phyloP scores from a whole-genome alignment of 2,888 invertebrate species.

The Biston stratarius region DNA sequence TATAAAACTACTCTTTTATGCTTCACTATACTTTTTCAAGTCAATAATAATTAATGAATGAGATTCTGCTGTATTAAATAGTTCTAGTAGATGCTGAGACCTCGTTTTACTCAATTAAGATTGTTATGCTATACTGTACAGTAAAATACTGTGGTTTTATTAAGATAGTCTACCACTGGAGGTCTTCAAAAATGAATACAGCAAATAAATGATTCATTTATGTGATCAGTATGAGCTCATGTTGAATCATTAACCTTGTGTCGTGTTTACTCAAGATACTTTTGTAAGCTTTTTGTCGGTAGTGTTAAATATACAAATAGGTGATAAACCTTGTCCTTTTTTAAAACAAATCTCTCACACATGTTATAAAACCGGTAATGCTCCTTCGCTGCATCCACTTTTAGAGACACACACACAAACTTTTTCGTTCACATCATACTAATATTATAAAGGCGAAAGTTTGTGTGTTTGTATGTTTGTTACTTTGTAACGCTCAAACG shows the following conservation, averaged over 20 bases:
- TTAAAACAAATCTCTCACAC: slow-evolving; percentile 9
- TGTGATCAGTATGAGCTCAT: slow-evolving; percentile 52
- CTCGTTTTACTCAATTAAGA: not conserved
- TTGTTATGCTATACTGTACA: slow-evolving; percentile 3
- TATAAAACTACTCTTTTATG: too few relatives aligned
- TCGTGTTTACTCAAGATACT: slow-evolving; percentile 17
- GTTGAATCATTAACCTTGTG: slow-evolving; percentile 47
- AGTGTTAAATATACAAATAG: slow-evolving; percentile 3
- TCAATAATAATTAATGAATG: too few relatives aligned
- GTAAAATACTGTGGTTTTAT: slow-evolving; percentile 1
- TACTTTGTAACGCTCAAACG: too few relatives aligned
- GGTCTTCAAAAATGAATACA: slow-evolving; percentile 25
- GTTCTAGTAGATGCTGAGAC: too few relatives aligned
- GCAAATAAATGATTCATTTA: slow-evolving; percentile 42
- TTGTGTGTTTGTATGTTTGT: too few relatives aligned
- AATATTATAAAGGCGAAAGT: too few relatives aligned
- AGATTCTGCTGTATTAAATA: too few relatives aligned
- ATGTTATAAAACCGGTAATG: too few relatives aligned
- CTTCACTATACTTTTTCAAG: not conserved
- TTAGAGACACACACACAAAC: too few relatives aligned
- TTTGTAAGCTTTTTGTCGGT: slow-evolving; percentile 25
- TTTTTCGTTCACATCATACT: too few relatives aligned
- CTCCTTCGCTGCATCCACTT: too few relatives aligned
- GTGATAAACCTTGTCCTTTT: slow-evolving; percentile 12
- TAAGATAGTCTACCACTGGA: slow-evolving; percentile 17